phyloP scores from a whole-genome alignment of 64 coral and sea anemone genomes.

The Trachythela sp. region DNA sequence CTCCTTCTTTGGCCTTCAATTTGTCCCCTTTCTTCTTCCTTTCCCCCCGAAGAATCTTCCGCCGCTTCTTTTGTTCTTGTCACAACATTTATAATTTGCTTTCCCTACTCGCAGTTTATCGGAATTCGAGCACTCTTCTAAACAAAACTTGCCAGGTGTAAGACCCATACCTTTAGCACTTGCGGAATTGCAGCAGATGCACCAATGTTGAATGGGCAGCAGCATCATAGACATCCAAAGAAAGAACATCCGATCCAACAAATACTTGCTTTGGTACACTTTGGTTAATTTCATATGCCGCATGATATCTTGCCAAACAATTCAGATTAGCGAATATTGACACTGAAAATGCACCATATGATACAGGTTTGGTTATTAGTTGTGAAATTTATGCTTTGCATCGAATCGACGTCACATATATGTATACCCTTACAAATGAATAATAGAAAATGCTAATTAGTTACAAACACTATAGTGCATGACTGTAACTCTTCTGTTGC shows the following conservation, averaged over 20 bases:
- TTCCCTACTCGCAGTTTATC: not conserved
- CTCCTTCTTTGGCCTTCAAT: slow-evolving; percentile 23
- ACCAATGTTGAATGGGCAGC: slow-evolving; percentile 23
- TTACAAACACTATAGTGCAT: no score
- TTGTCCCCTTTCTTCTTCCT: slow-evolving; percentile 52
- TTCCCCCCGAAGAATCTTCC: slow-evolving; percentile 39
- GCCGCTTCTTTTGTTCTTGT: slow-evolving; percentile 32
- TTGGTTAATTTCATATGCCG: no score
- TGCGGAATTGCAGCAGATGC: not conserved
- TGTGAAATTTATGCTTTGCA: no score
- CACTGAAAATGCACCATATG: no score
- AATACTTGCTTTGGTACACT: not conserved
- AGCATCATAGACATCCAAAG: slow-evolving; percentile 24
- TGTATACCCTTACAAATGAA: no score
- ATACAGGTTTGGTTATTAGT: no score
- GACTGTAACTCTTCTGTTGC: no score
- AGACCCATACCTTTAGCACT: slow-evolving; percentile 41
- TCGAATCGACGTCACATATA: no score
- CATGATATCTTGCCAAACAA: no score
- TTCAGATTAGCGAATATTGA: no score
- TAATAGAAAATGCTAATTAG: no score
- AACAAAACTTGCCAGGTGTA: slow-evolving; percentile 33
- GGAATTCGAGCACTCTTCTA: no score
- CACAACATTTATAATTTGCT: slow-evolving; percentile 5
- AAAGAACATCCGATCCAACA: slow-evolving; percentile 10